Percentiles rank a stretch among this genome's conserved stretches.
Evolutionary conservation across 2,113 vertebrate genomes (phyloP).

Genomic region (Macrotis lagotis): DNA sequence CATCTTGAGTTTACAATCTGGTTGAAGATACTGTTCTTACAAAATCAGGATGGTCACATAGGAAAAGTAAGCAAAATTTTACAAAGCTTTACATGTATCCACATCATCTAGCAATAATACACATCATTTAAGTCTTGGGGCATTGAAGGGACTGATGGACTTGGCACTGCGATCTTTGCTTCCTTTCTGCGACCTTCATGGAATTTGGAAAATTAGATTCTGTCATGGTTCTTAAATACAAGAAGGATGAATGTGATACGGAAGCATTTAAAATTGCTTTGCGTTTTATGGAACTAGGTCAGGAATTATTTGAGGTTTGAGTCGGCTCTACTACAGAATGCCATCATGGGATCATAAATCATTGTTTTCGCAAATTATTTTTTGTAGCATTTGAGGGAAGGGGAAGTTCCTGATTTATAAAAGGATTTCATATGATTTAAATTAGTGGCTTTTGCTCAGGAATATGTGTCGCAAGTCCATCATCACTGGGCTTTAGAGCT

Average conservation of each 20-base stretch:
- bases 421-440: not conserved
- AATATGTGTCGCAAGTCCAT: not conserved
- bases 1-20: not conserved
- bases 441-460: not conserved
- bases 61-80: not conserved
- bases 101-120: not conserved
- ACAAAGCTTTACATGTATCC: not conserved
- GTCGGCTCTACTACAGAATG: not conserved
- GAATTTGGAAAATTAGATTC: not conserved
- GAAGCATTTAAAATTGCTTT: not conserved
- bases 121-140: not conserved
- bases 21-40: not conserved
- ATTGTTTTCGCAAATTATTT: not conserved
- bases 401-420: not conserved
- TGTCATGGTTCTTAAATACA: not conserved
- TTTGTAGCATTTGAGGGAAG: not conserved
- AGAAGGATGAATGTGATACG: not conserved
- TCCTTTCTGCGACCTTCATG: not conserved
- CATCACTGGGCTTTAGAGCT: not conserved
- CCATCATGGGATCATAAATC: too few relatives aligned
- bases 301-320: fast-evolving
- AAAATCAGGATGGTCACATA: not conserved
- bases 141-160: not conserved
- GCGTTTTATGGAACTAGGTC: fast-evolving
- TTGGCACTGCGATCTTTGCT: not conserved